Conservation (phyloP, 2,797 vertebrate genomes). For the Onychomys torridus region DNA sequence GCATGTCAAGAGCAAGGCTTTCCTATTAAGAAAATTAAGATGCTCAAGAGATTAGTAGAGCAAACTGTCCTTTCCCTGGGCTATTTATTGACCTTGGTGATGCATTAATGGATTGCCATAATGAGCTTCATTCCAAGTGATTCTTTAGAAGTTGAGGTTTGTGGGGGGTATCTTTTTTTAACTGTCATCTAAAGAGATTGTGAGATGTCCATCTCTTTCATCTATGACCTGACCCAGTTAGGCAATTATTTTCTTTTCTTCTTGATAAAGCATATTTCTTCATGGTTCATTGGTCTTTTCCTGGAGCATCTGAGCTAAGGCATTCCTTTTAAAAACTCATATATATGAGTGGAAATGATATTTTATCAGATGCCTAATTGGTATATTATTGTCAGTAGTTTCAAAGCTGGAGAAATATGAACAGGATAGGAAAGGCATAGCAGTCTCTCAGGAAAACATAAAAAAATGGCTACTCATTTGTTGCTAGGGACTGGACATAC, state of each 20-base stretch:
- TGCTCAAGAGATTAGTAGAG: conserved; percentile 13
- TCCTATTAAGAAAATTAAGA: conserved; percentile 31
- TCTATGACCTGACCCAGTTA: conserved; percentile 23
- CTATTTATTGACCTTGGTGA: not conserved
- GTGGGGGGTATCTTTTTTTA: conserved; percentile 12
- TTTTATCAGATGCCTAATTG: not conserved
- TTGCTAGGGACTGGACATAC: conserved; percentile 8
- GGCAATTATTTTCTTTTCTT: conserved; percentile 35
- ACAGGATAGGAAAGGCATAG: not conserved
- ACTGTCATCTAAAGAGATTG: conserved; percentile 33
- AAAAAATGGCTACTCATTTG: not conserved
- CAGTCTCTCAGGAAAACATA: not conserved
- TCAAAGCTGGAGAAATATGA: conserved; percentile 36
- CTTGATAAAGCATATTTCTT: not conserved
- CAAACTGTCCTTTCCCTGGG: conserved; percentile 47
- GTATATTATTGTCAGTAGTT: conserved; percentile 49
- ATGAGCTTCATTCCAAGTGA: conserved; percentile 3
- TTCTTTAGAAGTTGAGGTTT: conserved; percentile 37
- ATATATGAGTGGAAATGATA: conserved; percentile 43
- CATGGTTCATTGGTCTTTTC: conserved; percentile 33
- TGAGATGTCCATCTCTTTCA: not conserved
- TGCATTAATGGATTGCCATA: conserved; percentile 45
- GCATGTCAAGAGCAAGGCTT: conserved; percentile 38
- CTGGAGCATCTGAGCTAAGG: conserved; percentile 24
- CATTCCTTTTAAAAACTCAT: conserved; percentile 16